Base-by-base conservation (phyloP, 2,797 vertebrate genomes). In the Mareca penelope region DNA sequence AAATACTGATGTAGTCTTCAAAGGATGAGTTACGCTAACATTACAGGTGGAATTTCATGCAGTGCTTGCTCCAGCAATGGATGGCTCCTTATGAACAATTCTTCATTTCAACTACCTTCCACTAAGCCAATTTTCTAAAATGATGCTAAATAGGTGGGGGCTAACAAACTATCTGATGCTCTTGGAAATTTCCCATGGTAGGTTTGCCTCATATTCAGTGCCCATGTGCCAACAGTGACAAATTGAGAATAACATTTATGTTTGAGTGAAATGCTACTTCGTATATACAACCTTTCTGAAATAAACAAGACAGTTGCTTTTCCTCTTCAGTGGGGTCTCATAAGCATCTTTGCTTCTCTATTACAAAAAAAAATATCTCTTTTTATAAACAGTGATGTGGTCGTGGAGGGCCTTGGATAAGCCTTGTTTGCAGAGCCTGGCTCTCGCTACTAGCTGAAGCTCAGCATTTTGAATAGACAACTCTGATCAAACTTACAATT, bases 101-200 rank as follows among this genome's bases (percentile, higher is more conserved):
- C 10, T 26, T 35, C 69, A 22, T 39, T n/a, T 88, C 80, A 81
- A 64, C 9, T 19, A 31, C 40, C 7, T 26, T 75, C 50, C 68
- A 42, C 52, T 89, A 77, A 93, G 63, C 67, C 80, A 57, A 4
- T 95, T 79, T 91, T 92, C 72, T 56, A 4, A 44, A 40, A 19
- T 50, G 63, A 56, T 1, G 1, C 35, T 86, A 18, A 85, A 59
- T 59, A 69, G 22, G 46, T 79, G 55, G 39, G 42, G 39, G 33
- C 19, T 89, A 75, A 75, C 83, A 55, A 92, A 31, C 52, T 67
- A 48, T 55, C 80, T 87, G 33, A 39, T 57, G 4, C 37, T 80
- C 33, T 15, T 50, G 57, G 81, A 89, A 87, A 63, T 52, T 61
- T 75, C 79, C 71, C 21, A 1, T 64, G 21, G 33, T 7, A 50